Evolutionary conservation across 2,888 invertebrate species (phyloP).

Genomic region (Capitulum mitella): DNA sequence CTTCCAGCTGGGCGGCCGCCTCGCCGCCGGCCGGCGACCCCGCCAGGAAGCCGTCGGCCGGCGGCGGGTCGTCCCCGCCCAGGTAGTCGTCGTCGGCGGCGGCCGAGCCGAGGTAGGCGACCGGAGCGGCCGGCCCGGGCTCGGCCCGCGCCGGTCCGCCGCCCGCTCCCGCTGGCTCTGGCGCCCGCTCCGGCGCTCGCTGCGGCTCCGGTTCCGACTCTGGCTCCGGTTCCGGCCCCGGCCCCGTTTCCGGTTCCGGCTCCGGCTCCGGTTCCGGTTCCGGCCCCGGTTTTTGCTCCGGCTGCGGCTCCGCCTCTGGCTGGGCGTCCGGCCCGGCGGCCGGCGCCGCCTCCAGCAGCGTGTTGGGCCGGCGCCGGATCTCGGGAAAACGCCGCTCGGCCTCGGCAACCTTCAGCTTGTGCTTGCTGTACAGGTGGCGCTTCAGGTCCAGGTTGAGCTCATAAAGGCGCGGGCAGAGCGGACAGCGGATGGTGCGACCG

Average conservation of each 20-base stretch:
- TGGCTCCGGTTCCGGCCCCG: too few species aligned
- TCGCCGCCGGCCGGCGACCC: neutral
- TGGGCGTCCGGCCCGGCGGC: neutral
- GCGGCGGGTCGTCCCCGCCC: neutral
- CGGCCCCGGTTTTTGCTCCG: neutral
- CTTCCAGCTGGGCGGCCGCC: neutral
- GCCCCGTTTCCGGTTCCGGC: neutral
- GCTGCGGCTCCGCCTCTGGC: neutral
- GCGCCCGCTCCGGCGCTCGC: neutral
- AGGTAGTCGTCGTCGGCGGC: neutral
- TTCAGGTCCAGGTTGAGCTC: constrained; percentile 52
- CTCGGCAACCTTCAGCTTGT: neutral
- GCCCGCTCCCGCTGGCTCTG: neutral
- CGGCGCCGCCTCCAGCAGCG: constrained; percentile 28
- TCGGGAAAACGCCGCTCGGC: constrained; percentile 31
- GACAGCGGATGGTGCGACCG: constrained; percentile 52
- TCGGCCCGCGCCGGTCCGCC: too few species aligned
- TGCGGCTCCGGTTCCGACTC: neutral
- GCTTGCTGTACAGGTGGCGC: constrained; percentile 45
- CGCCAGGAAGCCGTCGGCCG: neutral
- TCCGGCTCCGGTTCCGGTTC: neutral
- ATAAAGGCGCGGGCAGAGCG: constrained; percentile 52
- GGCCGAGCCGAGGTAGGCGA: neutral
- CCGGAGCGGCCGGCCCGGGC: too few species aligned
- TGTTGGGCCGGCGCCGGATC: constrained; percentile 32